phyloP scores from a whole-genome alignment of 2,888 invertebrate species.

The Tipula helvola region DNA sequence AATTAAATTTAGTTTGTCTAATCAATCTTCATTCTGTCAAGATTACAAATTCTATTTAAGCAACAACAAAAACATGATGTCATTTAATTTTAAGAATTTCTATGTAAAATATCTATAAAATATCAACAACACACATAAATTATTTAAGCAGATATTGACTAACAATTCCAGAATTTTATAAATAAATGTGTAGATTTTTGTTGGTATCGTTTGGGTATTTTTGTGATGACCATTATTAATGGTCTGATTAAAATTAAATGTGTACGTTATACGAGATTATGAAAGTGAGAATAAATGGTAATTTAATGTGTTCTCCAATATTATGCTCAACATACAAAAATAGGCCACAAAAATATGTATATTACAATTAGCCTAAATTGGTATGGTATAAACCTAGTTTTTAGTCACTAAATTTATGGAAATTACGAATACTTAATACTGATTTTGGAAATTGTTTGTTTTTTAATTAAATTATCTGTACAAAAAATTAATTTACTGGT shows the following conservation, averaged over 20 bases:
- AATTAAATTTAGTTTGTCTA: not conserved
- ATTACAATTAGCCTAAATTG: not conserved
- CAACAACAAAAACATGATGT: not conserved
- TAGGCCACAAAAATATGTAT: not conserved
- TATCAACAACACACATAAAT: not conserved
- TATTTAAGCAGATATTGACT: not conserved
- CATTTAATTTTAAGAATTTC: not conserved
- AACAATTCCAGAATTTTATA: no score
- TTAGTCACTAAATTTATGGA: not conserved
- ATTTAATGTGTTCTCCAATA: not conserved
- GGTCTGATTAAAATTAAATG: not conserved
- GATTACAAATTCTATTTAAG: not conserved
- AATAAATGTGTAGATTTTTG: not conserved
- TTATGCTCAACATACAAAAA: not conserved
- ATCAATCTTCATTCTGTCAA: not conserved
- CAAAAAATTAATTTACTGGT: not conserved
- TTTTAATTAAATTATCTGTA: not conserved
- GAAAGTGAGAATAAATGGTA: not conserved
- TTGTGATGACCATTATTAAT: not conserved
- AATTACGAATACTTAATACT: not conserved
- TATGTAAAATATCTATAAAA: not conserved
- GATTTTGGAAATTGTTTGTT: not conserved
- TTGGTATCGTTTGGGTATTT: not conserved
- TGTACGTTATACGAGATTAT: not conserved
- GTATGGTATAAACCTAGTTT: not conserved